Conservation (phyloP, 2,113 vertebrate genomes). For the Hippocampus barbouri region DNA sequence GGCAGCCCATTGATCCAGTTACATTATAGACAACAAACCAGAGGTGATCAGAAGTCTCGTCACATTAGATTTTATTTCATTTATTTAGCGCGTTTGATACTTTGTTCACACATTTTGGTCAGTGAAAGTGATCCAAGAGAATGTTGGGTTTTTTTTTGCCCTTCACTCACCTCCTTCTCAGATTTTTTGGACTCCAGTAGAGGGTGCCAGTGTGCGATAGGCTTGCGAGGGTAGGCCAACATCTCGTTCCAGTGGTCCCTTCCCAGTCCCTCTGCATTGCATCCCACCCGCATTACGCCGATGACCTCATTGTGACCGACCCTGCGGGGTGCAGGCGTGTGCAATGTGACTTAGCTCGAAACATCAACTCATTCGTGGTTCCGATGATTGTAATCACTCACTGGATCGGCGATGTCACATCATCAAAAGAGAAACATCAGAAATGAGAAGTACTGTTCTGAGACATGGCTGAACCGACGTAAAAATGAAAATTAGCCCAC, state of each 20-base stretch:
- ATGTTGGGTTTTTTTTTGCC: neutral
- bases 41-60: too few relatives aligned
- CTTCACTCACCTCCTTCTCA: constrained; percentile 85
- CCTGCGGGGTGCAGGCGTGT: constrained; percentile 61
- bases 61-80: too few relatives aligned
- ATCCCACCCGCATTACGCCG: constrained; percentile 87
- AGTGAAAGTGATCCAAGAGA: neutral
- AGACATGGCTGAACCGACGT: too few relatives aligned
- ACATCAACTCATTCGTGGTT: constrained; percentile 16
- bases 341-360: constrained; percentile 29
- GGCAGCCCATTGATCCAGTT: too few relatives aligned
- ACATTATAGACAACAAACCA: too few relatives aligned
- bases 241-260: constrained; percentile 99
- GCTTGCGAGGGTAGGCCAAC: constrained; percentile 94
- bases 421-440: constrained; percentile 21
- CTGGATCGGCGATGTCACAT: neutral
- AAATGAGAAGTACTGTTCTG: too few relatives aligned
- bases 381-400: neutral
- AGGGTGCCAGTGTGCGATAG: constrained; percentile 96
- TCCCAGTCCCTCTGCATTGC: constrained; percentile 86
- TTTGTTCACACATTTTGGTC: too few relatives aligned
- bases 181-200: constrained; percentile 95
- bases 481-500: too few relatives aligned
- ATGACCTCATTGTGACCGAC: constrained; percentile 98
- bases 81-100: too few relatives aligned